These are phyloP conservation scores for Rhagonycha fulva DNA, from an alignment of 2,888 invertebrate species.

Conservation along the genomic window DNA sequence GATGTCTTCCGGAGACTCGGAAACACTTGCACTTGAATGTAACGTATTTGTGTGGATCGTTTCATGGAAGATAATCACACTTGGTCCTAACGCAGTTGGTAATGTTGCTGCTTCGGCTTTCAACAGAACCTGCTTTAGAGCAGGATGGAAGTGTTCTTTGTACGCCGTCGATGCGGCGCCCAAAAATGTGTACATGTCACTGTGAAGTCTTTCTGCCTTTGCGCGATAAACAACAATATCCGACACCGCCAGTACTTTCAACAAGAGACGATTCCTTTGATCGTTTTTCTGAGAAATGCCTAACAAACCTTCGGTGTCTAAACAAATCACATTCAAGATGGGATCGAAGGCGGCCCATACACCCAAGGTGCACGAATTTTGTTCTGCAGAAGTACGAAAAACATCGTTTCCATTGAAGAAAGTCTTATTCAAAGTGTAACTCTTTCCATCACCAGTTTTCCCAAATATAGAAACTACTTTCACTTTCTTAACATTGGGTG, in stretches of 20 bases:
- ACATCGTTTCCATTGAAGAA: conserved; percentile 68
- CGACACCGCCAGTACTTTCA: conserved; percentile 81
- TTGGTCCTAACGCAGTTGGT: conserved; percentile 68
- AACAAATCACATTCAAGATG: conserved; percentile 65
- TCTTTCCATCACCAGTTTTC: conserved; percentile 84
- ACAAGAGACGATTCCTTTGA: conserved; percentile 68
- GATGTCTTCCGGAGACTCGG: conserved; percentile 66
- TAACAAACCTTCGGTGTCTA: conserved; percentile 82
- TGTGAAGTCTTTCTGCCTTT: conserved; percentile 72
- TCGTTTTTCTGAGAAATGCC: conserved; percentile 65
- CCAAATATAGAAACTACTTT: conserved; percentile 85
- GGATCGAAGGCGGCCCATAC: conserved; percentile 78
- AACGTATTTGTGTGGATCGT: conserved; percentile 73
- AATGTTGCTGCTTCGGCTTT: conserved; percentile 37
- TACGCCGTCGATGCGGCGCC: conserved; percentile 78
- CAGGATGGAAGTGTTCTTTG: conserved; percentile 70
- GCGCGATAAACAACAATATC: conserved; percentile 81
- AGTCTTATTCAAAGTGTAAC: conserved; percentile 73
- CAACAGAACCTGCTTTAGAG: conserved; percentile 52
- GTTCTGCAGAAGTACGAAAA: conserved; percentile 69
- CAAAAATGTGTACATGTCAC: conserved; percentile 77
- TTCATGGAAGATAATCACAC: conserved; percentile 80
- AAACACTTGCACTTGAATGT: conserved; percentile 59
- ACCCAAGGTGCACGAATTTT: conserved; percentile 74
- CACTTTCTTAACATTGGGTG: conserved; percentile 60